Percentiles rank a stretch among this genome's conserved stretches.
Conservation (phyloP, 2,888 invertebrate genomes). For the Drosophila neotestacea region DNA sequence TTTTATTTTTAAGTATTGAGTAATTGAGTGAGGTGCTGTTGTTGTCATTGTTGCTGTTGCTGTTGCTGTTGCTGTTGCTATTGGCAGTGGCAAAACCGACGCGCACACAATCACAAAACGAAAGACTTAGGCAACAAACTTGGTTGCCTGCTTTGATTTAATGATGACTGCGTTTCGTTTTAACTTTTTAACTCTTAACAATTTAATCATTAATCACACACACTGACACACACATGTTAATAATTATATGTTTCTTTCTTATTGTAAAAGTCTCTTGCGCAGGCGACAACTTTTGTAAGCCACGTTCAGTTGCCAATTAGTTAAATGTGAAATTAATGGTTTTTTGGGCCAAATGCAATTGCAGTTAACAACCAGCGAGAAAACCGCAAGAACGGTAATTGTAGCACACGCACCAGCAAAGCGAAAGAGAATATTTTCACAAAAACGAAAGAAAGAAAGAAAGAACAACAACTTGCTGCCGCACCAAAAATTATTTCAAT, state of each 20-base stretch:
- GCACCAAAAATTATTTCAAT: conserved; percentile 68
- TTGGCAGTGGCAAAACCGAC: conserved; percentile 37
- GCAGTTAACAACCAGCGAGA: conserved; percentile 45
- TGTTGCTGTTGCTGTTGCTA: conserved; percentile 32
- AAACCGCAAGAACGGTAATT: conserved; percentile 71
- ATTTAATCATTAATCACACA: conserved; percentile 68
- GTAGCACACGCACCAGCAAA: conserved; percentile 64
- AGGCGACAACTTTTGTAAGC: conserved; percentile 41
- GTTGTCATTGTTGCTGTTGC: conserved; percentile 34
- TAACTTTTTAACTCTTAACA: conserved; percentile 42
- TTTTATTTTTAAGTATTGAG: conserved; percentile 62
- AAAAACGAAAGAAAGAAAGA: conserved; percentile 3
- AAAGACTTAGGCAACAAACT: conserved; percentile 81
- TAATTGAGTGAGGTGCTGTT: conserved; percentile 60
- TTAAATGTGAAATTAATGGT: conserved; percentile 9
- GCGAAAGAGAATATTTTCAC: conserved; percentile 13
- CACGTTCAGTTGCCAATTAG: conserved; percentile 40
- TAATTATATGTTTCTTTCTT: conserved; percentile 45
- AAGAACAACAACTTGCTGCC: conserved; percentile 34
- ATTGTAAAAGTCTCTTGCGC: not conserved
- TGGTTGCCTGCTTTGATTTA: conserved; percentile 59
- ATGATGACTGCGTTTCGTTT: conserved; percentile 64
- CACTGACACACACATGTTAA: conserved; percentile 11
- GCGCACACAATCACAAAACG: conserved; percentile 54
- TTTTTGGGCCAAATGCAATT: conserved; percentile 61